phyloP scores from a whole-genome alignment of 53 echinoderm and acorn worm genomes.

The Astropecten irregularis region DNA sequence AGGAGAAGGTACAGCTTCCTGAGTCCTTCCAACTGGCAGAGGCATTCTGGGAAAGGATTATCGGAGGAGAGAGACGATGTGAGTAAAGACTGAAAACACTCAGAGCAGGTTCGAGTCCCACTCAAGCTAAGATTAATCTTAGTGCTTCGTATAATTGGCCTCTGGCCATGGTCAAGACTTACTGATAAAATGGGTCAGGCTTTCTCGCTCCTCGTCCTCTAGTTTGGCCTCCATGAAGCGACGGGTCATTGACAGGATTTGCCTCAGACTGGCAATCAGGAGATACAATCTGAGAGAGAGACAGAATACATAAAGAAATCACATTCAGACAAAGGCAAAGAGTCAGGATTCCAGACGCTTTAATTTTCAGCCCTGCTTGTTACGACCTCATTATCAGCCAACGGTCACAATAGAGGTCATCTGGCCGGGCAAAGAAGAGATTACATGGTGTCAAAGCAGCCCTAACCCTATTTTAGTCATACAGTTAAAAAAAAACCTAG shows the following conservation, averaged over 20 bases:
- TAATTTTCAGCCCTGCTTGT: too few relatives aligned
- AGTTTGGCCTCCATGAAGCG: constrained; percentile 46
- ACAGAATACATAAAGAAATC: not conserved
- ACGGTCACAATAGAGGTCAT: too few relatives aligned
- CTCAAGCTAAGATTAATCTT: too few relatives aligned
- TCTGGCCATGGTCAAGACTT: too few relatives aligned
- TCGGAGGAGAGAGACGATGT: not conserved
- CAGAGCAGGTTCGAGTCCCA: too few relatives aligned
- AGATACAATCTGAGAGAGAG: constrained; percentile 56
- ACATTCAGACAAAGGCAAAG: not conserved
- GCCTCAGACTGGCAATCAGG: constrained; percentile 59
- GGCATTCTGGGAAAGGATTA: not conserved
- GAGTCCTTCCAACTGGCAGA: constrained; percentile 58
- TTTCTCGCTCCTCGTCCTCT: constrained; percentile 8
- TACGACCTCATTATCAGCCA: too few relatives aligned
- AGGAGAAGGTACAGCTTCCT: constrained; percentile 75
- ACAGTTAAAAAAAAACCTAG: too few relatives aligned
- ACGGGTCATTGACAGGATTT: constrained; percentile 55
- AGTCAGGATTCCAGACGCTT: too few relatives aligned
- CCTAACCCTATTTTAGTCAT: too few relatives aligned
- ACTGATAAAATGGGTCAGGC: constrained; percentile 17
- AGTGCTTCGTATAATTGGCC: too few relatives aligned
- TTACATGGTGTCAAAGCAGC: too few relatives aligned
- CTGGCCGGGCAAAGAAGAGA: too few relatives aligned
- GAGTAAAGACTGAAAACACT: not conserved